Evolutionary conservation across 2,888 invertebrate genomes (phyloP).

Genomic region (Pyrochroa serraticornis): DNA sequence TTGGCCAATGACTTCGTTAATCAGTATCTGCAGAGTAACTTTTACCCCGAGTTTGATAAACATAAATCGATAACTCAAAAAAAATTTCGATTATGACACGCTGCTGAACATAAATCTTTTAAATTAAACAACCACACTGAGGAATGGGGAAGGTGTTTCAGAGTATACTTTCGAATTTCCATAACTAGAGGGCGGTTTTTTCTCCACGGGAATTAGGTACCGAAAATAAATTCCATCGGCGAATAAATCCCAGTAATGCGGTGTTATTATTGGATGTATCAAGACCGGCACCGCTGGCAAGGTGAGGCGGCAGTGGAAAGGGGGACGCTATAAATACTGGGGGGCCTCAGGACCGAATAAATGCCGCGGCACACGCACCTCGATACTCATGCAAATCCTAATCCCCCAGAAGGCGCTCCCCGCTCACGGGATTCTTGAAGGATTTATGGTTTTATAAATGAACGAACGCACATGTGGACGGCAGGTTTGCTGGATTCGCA

Average conservation of each 20-base stretch:
- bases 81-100: not conserved
- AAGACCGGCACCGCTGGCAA: conserved; percentile 23
- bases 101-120: conserved; percentile 18
- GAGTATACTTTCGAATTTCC: conserved; percentile 20
- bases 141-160: conserved; percentile 9
- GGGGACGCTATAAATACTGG: conserved; percentile 33
- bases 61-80: too few species aligned
- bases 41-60: conserved; percentile 2
- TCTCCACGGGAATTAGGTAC: conserved; percentile 25
- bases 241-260: conserved; percentile 37
- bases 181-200: conserved; percentile 25
- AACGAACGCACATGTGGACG: conserved; percentile 34
- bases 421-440: conserved; percentile 29
- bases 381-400: conserved; percentile 39
- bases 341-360: conserved; percentile 28
- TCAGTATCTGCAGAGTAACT: conserved; percentile 17
- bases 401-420: conserved; percentile 31
- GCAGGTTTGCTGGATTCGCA: conserved; percentile 17
- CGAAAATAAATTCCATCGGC: conserved; percentile 35
- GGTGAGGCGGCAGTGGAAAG: conserved; percentile 21
- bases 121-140: conserved; percentile 18
- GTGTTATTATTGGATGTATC: conserved; percentile 39
- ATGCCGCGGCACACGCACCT: conserved; percentile 37
- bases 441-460: conserved; percentile 40
- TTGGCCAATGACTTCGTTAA: conserved; percentile 28